Conservation (phyloP, 2,113 vertebrate species). For the Siniperca knerii region DNA sequence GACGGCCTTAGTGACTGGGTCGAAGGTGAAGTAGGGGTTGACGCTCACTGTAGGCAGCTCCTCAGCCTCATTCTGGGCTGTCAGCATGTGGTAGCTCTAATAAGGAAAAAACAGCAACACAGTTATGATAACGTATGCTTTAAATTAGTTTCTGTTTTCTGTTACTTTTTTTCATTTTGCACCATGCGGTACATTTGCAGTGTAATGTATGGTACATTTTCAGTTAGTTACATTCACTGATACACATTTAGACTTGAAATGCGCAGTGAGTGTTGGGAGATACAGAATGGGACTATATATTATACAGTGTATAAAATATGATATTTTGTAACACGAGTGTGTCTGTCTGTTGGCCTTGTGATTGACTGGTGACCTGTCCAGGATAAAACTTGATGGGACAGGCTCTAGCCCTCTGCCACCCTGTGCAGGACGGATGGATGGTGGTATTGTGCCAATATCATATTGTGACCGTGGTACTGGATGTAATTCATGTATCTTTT, state of each 20-base stretch:
- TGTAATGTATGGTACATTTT: neutral
- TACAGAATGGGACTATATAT: neutral
- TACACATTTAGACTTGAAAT: neutral
- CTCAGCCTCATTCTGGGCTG: slow-evolving; percentile 85
- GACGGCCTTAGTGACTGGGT: slow-evolving; percentile 81
- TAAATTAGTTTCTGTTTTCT: neutral
- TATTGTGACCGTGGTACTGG: neutral
- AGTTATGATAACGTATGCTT: neutral
- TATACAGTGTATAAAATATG: neutral
- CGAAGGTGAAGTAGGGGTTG: slow-evolving; percentile 86
- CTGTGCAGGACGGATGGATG: neutral
- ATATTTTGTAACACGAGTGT: neutral
- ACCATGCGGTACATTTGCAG: neutral
- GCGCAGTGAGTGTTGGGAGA: too few relatives aligned
- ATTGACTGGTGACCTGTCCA: neutral
- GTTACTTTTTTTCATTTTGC: neutral
- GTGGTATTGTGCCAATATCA: neutral
- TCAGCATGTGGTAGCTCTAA: slow-evolving; percentile 86
- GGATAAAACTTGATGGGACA: neutral
- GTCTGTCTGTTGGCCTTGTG: neutral
- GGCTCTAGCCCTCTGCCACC: neutral
- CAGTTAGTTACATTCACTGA: neutral
- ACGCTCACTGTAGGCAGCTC: slow-evolving; percentile 85
- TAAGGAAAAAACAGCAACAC: neutral
- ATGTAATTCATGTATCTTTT: neutral